Conservation (phyloP, 2,113 vertebrate genomes). For the Antidorcas marsupialis region DNA sequence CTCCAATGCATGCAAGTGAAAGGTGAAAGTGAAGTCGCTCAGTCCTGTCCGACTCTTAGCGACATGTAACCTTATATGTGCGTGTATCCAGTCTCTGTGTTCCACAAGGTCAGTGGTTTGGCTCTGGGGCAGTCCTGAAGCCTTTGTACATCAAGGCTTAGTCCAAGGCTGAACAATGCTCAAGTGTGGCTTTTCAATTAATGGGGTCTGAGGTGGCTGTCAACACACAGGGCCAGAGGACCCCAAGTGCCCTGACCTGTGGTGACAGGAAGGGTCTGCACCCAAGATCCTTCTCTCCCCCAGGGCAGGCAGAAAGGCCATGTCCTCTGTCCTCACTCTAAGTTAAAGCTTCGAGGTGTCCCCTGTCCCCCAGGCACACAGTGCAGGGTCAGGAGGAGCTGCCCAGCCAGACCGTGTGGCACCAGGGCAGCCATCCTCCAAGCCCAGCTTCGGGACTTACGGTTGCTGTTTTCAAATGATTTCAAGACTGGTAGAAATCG, state of each 20-base stretch:
- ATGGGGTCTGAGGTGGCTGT: too few species aligned
- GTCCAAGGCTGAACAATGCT: background rate
- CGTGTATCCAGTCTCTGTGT: background rate
- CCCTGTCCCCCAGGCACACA: background rate
- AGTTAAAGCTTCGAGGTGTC: background rate
- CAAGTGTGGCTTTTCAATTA: background rate
- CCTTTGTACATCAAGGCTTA: background rate
- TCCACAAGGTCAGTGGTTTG: background rate
- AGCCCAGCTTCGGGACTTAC: background rate
- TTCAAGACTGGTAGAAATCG: background rate
- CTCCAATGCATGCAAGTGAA: too few species aligned
- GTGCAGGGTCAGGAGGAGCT: too few species aligned
- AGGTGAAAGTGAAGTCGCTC: too few species aligned
- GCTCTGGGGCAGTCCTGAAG: background rate
- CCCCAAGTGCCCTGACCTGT: background rate
- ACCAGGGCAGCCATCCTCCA: background rate
- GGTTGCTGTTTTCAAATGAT: background rate
- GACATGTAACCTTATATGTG: background rate
- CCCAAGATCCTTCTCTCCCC: too few species aligned
- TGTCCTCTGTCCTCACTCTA: background rate
- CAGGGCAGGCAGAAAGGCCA: background rate
- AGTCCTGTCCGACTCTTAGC: too few species aligned
- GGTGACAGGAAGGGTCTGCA: background rate
- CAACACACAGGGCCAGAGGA: fast-evolving
- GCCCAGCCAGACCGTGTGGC: background rate